phyloP scores from a whole-genome alignment of 2,888 invertebrate species.

The Watsonalla binaria region DNA sequence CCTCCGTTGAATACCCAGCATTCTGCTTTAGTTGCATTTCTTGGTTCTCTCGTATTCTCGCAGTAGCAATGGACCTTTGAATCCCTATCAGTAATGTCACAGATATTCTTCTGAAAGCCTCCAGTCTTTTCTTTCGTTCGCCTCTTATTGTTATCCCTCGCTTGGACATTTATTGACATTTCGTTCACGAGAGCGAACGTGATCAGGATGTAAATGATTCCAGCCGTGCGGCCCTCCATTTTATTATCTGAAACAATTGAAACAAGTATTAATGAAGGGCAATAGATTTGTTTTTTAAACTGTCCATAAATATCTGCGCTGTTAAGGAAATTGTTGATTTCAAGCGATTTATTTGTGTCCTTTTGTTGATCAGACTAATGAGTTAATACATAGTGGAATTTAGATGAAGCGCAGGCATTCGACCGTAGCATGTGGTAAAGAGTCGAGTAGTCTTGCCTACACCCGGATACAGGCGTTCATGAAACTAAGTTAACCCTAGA shows the following conservation, averaged over 20 bases:
- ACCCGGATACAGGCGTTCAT: no score
- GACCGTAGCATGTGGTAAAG: no score
- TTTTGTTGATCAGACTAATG: no score
- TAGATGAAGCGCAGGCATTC: no score
- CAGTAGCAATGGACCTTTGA: constrained; percentile 84
- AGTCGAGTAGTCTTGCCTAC: no score
- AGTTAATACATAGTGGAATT: no score
- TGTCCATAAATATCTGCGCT: not conserved
- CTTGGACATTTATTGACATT: constrained; percentile 69
- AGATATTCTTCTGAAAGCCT: constrained; percentile 76
- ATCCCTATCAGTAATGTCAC: constrained; percentile 75
- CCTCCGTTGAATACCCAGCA: constrained; percentile 87
- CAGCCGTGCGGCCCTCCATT: constrained; percentile 64
- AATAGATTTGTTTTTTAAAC: constrained; percentile 2
- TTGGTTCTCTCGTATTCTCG: constrained; percentile 72
- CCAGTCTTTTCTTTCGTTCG: constrained; percentile 68
- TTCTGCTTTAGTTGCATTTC: constrained; percentile 84
- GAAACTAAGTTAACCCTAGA: no score
- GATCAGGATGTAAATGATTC: constrained; percentile 63
- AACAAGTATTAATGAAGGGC: constrained; percentile 3
- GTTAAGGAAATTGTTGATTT: no score
- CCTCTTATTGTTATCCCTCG: constrained; percentile 64
- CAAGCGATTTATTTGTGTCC: no score
- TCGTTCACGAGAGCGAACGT: constrained; percentile 68
- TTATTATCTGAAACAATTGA: constrained; percentile 68